Conservation (phyloP, 2,797 vertebrate species). For the Taeniopygia guttata region DNA sequence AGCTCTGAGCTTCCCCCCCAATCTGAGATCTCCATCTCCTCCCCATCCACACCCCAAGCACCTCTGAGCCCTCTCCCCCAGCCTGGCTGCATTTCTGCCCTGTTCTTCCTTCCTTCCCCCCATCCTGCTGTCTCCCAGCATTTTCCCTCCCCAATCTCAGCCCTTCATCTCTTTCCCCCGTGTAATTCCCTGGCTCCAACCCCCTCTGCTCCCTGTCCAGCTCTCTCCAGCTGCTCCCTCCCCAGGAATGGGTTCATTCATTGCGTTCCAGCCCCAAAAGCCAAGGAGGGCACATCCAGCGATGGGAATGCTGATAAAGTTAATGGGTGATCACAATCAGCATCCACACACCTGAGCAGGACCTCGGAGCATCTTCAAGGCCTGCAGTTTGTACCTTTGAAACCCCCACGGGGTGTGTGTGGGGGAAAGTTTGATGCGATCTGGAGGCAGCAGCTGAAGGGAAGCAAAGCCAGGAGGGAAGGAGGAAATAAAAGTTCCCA, state of each 20-base stretch:
- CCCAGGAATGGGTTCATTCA: slow-evolving; percentile 33
- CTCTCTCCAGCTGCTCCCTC: slow-evolving; percentile 30
- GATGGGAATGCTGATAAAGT: slow-evolving; percentile 52
- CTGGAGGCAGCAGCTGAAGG: slow-evolving; percentile 42
- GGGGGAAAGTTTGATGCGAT: slow-evolving; percentile 19
- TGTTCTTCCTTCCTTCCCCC: neutral
- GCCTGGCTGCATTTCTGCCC: neutral
- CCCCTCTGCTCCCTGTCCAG: slow-evolving; percentile 42
- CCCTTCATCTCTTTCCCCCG: neutral
- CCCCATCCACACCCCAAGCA: too few relatives aligned
- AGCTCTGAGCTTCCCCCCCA: too few relatives aligned
- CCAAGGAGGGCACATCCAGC: neutral
- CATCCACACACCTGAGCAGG: slow-evolving; percentile 63
- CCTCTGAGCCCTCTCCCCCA: neutral
- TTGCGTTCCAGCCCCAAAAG: slow-evolving; percentile 49
- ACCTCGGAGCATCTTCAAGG: slow-evolving; percentile 29
- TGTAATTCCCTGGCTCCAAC: neutral
- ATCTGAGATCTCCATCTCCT: too few relatives aligned
- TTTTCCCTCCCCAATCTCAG: neutral
- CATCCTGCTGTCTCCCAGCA: neutral
- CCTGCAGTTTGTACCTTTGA: slow-evolving; percentile 47
- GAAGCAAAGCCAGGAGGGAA: slow-evolving; percentile 8
- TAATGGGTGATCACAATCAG: slow-evolving; percentile 61
- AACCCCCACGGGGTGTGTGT: neutral
- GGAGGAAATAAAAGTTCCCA: slow-evolving; percentile 46